phyloP scores from a whole-genome alignment of 2,888 invertebrate genomes.

The Acleris laterana region DNA sequence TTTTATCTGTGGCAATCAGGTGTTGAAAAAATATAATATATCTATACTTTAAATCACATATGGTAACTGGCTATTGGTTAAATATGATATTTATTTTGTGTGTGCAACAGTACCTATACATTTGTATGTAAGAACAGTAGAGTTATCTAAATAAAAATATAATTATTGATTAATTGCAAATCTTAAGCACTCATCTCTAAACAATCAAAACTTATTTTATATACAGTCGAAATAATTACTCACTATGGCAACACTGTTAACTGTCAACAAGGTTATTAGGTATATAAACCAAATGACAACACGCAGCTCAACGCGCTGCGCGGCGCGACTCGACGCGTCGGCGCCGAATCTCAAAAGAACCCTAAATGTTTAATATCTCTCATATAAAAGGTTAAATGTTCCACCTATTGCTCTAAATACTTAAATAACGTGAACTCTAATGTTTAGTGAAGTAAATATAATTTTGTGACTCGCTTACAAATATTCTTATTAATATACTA shows the following conservation, averaged over 20 bases:
- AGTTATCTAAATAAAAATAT: conserved; percentile 54
- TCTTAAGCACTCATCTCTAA: conserved; percentile 72
- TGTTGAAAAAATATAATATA: conserved; percentile 74
- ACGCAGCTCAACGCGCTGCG: conserved; percentile 73
- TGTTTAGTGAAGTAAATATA: conserved; percentile 80
- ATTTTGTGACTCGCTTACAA: conserved; percentile 81
- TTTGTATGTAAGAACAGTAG: conserved; percentile 38
- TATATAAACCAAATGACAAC: conserved; percentile 72
- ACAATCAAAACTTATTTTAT: conserved; percentile 76
- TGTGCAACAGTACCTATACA: conserved; percentile 62
- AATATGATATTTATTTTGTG: conserved; percentile 48
- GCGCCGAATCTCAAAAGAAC: conserved; percentile 58
- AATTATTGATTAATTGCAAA: conserved; percentile 52
- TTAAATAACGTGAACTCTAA: conserved; percentile 78
- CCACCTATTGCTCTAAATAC: conserved; percentile 77
- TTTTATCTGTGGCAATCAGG: conserved; percentile 51
- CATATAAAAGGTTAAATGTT: conserved; percentile 81
- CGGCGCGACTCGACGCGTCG: conserved; percentile 51
- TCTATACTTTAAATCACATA: conserved; percentile 68
- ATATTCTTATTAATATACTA: conserved; percentile 77
- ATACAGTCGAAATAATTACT: conserved; percentile 80
- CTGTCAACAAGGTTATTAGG: conserved; percentile 76
- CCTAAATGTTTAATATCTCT: conserved; percentile 63
- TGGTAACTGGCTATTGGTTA: conserved; percentile 80
- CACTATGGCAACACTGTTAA: conserved; percentile 83